Evolutionary conservation across 2,113 vertebrate genomes (phyloP).

Genomic region (Melospiza georgiana): DNA sequence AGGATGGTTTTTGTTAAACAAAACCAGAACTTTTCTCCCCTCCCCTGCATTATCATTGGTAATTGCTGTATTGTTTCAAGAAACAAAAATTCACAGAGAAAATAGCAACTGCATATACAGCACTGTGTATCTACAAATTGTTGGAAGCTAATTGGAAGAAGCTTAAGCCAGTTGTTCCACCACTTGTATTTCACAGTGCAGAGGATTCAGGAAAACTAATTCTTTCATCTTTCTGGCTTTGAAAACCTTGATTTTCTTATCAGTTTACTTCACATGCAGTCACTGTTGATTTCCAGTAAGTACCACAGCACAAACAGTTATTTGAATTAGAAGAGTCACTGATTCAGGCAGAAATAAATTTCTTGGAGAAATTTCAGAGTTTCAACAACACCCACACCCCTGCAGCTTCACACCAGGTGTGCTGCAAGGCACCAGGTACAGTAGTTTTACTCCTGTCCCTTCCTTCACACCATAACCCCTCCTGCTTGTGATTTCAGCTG

Average conservation of each 20-base stretch:
- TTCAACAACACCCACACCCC: rapidly evolving
- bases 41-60: background rate
- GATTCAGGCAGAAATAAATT: background rate
- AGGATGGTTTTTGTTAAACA: background rate
- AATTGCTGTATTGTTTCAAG: conserved; percentile 35
- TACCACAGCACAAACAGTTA: background rate
- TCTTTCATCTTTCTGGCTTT: conserved; percentile 7
- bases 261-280: background rate
- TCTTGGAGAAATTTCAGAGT: background rate
- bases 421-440: background rate
- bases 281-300: background rate
- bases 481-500: background rate
- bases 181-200: background rate
- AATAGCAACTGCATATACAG: background rate
- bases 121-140: background rate
- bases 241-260: conserved; percentile 18
- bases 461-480: background rate
- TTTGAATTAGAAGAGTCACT: background rate
- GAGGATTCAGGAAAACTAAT: background rate
- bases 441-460: background rate
- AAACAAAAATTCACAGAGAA: background rate
- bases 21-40: background rate
- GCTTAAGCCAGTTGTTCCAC: background rate
- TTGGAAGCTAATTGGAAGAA: conserved; percentile 35
- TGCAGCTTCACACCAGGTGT: rapidly evolving